Base-by-base conservation (phyloP, 2,888 invertebrate genomes). In the Drosophila merina region DNA sequence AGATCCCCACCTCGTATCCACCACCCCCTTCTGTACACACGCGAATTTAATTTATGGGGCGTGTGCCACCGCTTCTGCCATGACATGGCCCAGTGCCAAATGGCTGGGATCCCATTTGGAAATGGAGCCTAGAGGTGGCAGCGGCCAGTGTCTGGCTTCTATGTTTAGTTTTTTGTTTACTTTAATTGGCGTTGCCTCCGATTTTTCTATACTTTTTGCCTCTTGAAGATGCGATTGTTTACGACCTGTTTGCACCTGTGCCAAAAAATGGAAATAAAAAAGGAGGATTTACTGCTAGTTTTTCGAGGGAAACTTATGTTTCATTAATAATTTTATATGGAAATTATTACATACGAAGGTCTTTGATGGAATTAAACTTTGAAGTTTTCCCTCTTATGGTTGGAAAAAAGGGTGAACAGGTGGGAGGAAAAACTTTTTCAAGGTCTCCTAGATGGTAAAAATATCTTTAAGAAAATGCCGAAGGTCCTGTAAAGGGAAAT, bases 31-130 rank as follows among this genome's bases (percentile, higher is more conserved):
- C 7, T 9, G 26, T 54, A 72, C 64, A 70, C 72, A 70, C 69
- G 79, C 75, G 69, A 80, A 63, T 76, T 85, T 79, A 80, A 83
- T 83, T 85, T 83, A 83, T 80, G 79, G 62, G 82, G 80, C 82
- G 83, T 83, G 71, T 62, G 64, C 64, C 64, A 60, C 31, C 62
- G 64, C 52, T 62, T 64, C 38, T 62, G 66, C 78, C 80, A 66
- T 72, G 64, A 54, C 47, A 42, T 75, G 85, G 83, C 75, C 78
- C 71, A 85, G 55, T 80, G 83, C 83, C 85, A 83, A 70, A 70
- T 62, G 69, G 71, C 48, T 52, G 47, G 54, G 9, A 62, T 57
- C 31, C 31, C 48, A 14, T 45, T 42, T 64, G 57, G 50, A 51
- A 28, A 47, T 57, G 50, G 30, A 49, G 52, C 44, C 28, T 10